These are phyloP conservation scores for Dryocosmus kuriphilus DNA, from an alignment of 2,888 invertebrate genomes.

Conservation along the genomic window DNA sequence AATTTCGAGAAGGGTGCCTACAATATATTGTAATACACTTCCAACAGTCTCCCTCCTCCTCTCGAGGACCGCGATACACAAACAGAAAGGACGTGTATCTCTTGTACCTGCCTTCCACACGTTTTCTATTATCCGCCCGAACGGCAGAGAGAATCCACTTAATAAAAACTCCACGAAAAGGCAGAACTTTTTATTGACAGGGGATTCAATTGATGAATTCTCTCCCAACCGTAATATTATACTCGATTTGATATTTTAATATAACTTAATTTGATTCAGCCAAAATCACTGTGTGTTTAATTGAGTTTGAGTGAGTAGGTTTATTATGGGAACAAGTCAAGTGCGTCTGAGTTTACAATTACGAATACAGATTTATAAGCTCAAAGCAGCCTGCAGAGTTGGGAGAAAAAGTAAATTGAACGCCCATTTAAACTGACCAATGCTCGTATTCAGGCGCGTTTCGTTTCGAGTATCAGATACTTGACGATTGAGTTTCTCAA, in stretches of 20 bases:
- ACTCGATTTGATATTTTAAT: background rate
- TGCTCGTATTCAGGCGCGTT: conserved; percentile 48
- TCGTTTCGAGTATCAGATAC: conserved; percentile 38
- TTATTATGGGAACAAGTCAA: conserved; percentile 16
- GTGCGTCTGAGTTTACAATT: conserved; percentile 27
- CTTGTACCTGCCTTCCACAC: conserved; percentile 39
- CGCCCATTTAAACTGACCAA: conserved; percentile 57
- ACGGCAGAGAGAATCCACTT: conserved; percentile 34
- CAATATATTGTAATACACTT: conserved; percentile 69
- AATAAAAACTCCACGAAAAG: conserved; percentile 35
- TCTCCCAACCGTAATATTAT: background rate
- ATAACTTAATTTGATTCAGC: too few species aligned
- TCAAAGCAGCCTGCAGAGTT: conserved; percentile 26
- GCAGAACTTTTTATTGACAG: background rate
- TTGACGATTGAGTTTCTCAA: conserved; percentile 40
- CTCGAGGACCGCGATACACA: conserved; percentile 31
- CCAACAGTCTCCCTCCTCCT: conserved; percentile 47
- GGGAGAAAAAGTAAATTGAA: conserved; percentile 53
- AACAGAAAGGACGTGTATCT: conserved; percentile 36
- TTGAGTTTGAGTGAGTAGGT: conserved; percentile 11
- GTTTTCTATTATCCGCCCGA: conserved; percentile 33
- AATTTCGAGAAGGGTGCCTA: conserved; percentile 70
- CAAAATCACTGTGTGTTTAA: background rate
- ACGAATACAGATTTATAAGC: background rate
- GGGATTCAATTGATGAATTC: conserved; percentile 25